Evolutionary conservation across 2,888 invertebrate species (phyloP).

Genomic region (Nemurella pictetii): DNA sequence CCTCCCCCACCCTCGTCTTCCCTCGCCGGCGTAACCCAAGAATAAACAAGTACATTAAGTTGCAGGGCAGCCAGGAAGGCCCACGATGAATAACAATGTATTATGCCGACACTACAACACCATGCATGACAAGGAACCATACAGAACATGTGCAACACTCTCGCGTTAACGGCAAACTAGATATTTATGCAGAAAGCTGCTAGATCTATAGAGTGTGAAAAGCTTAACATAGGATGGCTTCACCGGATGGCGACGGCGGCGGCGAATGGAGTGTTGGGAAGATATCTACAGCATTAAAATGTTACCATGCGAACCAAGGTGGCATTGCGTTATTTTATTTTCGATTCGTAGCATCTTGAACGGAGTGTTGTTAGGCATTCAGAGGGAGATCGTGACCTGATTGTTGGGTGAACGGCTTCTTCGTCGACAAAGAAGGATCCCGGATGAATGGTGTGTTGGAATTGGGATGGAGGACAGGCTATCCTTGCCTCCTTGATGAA

Average conservation of each 20-base stretch:
- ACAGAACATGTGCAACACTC: slow-evolving; percentile 27
- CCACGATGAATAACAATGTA: not conserved
- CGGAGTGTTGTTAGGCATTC: not conserved
- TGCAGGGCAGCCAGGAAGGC: slow-evolving; percentile 31
- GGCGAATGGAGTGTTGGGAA: not conserved
- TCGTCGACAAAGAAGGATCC: not conserved
- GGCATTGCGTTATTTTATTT: not conserved
- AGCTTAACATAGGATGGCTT: not conserved
- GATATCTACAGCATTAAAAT: not conserved
- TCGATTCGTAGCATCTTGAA: not conserved
- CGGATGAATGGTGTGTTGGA: not conserved
- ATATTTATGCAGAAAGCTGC: slow-evolving; percentile 19
- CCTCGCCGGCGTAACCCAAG: slow-evolving; percentile 11
- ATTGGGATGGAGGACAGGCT: not conserved
- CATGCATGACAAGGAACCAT: slow-evolving; percentile 16
- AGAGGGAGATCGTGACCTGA: not conserved
- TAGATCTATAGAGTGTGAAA: not conserved
- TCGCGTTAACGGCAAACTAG: slow-evolving; percentile 16
- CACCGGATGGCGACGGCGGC: too few species aligned
- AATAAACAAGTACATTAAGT: slow-evolving; percentile 41
- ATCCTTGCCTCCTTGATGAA: not conserved
- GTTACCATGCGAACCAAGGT: not conserved
- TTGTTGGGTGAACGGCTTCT: not conserved
- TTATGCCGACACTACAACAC: slow-evolving; percentile 4
- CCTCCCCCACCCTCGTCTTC: not conserved